Conservation (phyloP, 2,113 vertebrate genomes). For the Helogale parvula region DNA sequence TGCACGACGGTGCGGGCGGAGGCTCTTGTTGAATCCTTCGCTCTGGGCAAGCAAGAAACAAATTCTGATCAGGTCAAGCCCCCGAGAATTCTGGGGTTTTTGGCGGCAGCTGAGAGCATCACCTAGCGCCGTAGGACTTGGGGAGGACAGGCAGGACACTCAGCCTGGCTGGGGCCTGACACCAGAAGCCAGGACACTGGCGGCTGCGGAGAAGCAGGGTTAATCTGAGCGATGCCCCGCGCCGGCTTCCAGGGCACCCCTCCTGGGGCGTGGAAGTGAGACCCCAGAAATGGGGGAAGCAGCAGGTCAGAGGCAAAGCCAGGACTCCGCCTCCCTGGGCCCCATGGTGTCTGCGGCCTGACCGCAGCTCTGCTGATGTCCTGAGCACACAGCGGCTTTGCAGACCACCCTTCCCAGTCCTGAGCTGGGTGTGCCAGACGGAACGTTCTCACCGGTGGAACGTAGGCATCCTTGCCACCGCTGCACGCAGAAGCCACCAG, state of each 20-base stretch:
- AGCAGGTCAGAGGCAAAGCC: background rate
- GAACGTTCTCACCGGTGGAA: background rate
- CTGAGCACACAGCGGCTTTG: background rate
- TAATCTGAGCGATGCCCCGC: accelerated
- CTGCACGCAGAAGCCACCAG: accelerated
- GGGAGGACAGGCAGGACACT: background rate
- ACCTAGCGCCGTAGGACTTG: accelerated
- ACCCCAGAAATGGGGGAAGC: accelerated
- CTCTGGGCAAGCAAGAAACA: too few species aligned
- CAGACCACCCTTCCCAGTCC: background rate
- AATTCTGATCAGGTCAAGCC: too few species aligned
- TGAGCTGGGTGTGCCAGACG: too few species aligned
- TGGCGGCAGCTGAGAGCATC: accelerated
- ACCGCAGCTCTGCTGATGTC: background rate
- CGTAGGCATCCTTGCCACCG: accelerated
- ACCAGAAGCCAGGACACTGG: background rate
- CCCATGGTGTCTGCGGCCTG: background rate
- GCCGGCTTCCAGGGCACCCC: background rate
- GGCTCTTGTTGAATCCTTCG: background rate
- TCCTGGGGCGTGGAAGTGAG: too few species aligned
- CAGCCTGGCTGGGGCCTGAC: background rate
- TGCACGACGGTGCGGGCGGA: background rate
- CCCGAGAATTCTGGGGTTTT: background rate
- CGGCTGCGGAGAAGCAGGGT: background rate
- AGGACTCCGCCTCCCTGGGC: background rate